Evolutionary conservation across 2,113 vertebrate genomes (phyloP).

Genomic region (Paramisgurnus dabryanus): DNA sequence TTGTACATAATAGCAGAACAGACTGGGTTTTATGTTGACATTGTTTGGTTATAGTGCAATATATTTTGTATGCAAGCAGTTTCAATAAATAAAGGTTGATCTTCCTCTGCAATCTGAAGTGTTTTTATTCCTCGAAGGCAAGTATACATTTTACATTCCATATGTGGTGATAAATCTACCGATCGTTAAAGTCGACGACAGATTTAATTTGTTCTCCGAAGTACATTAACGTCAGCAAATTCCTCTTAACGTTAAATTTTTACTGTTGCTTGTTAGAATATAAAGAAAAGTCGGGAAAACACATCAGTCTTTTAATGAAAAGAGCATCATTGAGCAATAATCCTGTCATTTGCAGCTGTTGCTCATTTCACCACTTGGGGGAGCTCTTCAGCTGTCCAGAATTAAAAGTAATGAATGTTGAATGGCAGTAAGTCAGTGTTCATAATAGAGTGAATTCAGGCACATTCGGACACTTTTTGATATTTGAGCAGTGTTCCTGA

Average conservation of each 20-base stretch:
- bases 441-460: no score
- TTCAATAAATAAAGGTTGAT: constrained; percentile 98
- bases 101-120: constrained; percentile 85
- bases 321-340: neutral
- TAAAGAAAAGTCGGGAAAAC: no score
- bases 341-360: neutral
- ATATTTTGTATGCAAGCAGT: constrained; percentile 99
- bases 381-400: constrained; percentile 51
- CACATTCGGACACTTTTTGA: no score
- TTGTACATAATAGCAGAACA: constrained; percentile 97
- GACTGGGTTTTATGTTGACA: constrained; percentile 97
- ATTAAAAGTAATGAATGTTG: no score
- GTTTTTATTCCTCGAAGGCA: constrained; percentile 28
- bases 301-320: no score
- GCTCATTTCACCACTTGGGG: constrained; percentile 54
- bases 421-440: no score
- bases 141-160: constrained; percentile 9
- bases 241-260: neutral
- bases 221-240: neutral
- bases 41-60: constrained; percentile 99
- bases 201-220: neutral
- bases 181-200: neutral
- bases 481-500: no score
- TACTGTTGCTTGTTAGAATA: neutral
- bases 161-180: constrained; percentile 17